phyloP scores from a whole-genome alignment of 2,888 invertebrate genomes.

The Syritta pipiens region DNA sequence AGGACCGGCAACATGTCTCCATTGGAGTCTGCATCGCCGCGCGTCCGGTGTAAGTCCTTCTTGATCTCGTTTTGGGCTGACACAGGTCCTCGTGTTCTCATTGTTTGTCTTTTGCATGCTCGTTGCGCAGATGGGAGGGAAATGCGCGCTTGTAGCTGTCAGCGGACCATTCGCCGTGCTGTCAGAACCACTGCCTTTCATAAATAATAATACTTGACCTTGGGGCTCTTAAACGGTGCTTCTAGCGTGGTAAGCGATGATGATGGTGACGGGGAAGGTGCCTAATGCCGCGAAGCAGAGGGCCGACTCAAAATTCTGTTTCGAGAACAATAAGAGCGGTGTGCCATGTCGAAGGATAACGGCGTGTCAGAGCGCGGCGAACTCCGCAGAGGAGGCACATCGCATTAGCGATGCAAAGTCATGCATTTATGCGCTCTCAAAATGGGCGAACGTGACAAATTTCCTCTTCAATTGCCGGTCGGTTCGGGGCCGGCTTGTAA shows the following conservation, averaged over 20 bases:
- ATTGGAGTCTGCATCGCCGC: too few relatives aligned
- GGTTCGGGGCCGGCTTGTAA: slow-evolving; percentile 33
- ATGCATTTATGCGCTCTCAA: slow-evolving; percentile 74
- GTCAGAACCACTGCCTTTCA: slow-evolving; percentile 64
- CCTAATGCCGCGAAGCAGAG: slow-evolving; percentile 3
- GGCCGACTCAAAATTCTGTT: slow-evolving; percentile 23
- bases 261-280: too few relatives aligned
- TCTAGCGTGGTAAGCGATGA: slow-evolving; percentile 27
- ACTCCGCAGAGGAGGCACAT: slow-evolving; percentile 17
- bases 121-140: slow-evolving; percentile 27
- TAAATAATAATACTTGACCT: slow-evolving; percentile 69
- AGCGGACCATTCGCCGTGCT: slow-evolving; percentile 49
- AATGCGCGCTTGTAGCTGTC: slow-evolving; percentile 62
- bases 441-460: slow-evolving; percentile 78
- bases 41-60: slow-evolving; percentile 45
- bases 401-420: slow-evolving; percentile 76
- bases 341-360: slow-evolving; percentile 65
- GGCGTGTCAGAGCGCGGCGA: slow-evolving; percentile 61
- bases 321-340: slow-evolving; percentile 54
- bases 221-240: slow-evolving; percentile 68
- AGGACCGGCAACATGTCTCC: slow-evolving; percentile 48
- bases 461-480: slow-evolving; percentile 70
- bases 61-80: slow-evolving; percentile 63
- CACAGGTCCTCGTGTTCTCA: slow-evolving; percentile 45
- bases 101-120: slow-evolving; percentile 34